Percentiles rank a stretch among this genome's conserved stretches.
Conservation (phyloP, 2,113 vertebrate species). For the Willisornis vidua region DNA sequence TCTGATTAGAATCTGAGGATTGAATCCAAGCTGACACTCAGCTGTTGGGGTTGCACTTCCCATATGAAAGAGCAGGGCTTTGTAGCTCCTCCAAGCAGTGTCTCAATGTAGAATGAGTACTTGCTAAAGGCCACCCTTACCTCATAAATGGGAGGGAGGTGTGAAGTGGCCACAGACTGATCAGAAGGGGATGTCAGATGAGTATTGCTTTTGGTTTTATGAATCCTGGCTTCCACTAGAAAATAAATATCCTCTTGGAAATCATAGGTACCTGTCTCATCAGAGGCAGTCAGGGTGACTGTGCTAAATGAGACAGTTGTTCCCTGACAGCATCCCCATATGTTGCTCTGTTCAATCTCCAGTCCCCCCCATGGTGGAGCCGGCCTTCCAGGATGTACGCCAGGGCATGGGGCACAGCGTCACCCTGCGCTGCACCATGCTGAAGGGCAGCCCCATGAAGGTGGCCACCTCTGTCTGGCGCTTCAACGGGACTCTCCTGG, state of each 20-base stretch:
- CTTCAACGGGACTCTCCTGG: constrained; percentile 82
- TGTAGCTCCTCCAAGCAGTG: neutral
- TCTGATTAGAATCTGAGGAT: neutral
- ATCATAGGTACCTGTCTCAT: neutral
- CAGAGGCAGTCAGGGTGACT: rapidly evolving
- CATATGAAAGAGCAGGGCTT: neutral
- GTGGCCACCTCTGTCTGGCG: constrained; percentile 87
- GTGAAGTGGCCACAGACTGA: neutral
- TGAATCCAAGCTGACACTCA: neutral
- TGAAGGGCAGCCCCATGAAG: constrained; percentile 87
- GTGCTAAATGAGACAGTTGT: neutral
- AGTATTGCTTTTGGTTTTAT: neutral
- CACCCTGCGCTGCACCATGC: constrained; percentile 85
- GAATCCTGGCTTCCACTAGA: neutral
- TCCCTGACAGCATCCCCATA: neutral
- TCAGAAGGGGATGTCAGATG: neutral
- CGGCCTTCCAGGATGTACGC: constrained; percentile 86
- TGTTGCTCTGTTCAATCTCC: neutral
- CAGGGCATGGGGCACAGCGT: constrained; percentile 82
- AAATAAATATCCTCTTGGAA: neutral
- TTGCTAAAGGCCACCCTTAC: neutral
- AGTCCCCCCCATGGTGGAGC: constrained; percentile 91
- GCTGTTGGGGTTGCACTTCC: neutral
- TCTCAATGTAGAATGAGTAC: neutral
- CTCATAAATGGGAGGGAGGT: neutral